phyloP scores from a whole-genome alignment of 2,113 vertebrate species.

The Hippoglossus stenolepis region DNA sequence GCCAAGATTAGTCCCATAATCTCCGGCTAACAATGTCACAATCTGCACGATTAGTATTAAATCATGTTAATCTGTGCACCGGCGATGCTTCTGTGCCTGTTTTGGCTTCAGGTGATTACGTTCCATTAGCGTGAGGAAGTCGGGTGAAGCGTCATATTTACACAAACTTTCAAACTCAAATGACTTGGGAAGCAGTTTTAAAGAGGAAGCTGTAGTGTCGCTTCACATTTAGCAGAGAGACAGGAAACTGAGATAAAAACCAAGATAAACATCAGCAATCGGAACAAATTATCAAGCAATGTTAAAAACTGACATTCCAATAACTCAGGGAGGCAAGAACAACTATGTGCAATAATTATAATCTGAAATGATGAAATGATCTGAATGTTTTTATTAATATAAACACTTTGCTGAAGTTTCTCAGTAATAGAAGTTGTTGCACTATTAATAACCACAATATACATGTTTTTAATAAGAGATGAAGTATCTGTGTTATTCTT shows the following conservation, averaged over 20 bases:
- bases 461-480: background rate
- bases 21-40: conserved; percentile 69
- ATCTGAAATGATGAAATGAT: background rate
- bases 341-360: background rate
- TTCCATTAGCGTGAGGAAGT: background rate
- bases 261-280: conserved; percentile 44
- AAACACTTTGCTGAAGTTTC: background rate
- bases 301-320: conserved; percentile 27
- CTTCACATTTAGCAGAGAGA: conserved; percentile 7
- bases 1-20: conserved; percentile 73
- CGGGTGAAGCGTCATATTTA: conserved; percentile 22
- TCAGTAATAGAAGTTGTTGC: background rate
- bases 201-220: conserved; percentile 3
- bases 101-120: background rate
- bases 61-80: conserved; percentile 60
- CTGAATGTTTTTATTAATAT: background rate
- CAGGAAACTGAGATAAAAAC: conserved; percentile 7
- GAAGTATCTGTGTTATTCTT: background rate
- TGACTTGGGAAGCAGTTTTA: background rate
- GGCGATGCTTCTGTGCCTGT: conserved; percentile 14
- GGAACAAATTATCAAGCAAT: conserved; percentile 20
- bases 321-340: background rate
- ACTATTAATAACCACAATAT: background rate
- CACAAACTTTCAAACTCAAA: conserved; percentile 2
- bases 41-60: conserved; percentile 67